Evolutionary conservation across 2,888 invertebrate species (phyloP), one percentile per base, ranked within the genome.

Genomic region (Cataglyphis rosenhaueri): DNA sequence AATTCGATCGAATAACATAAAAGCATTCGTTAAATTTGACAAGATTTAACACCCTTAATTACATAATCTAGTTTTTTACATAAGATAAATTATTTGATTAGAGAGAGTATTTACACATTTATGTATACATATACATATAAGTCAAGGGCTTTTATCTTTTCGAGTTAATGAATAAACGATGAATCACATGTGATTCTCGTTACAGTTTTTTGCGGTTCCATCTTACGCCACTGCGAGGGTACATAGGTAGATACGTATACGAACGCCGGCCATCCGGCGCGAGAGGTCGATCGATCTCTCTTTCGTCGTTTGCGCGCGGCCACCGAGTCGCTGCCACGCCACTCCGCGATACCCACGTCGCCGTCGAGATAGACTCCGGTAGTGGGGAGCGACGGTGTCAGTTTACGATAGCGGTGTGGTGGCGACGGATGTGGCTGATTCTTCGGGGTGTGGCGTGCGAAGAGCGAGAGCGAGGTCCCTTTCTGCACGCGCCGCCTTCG

Each of bases 201-300:
- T 15, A 10, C 3, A 41, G 74, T 10, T 35, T 38, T 8, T 38
- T 57, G 41, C 57, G 68, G 41, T 32, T 44, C 0, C 25, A 35
- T 79, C 4, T 83, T 85, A 88, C 86, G 88, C 86, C 86, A 82
- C 48, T 88, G 87, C 62, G 78, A 71, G 38, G 71, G 83, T 84
- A 68, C 86, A 84, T 84, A 83, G 73, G 83, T 84, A 84, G 83
- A 85, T 86, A 86, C 75, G 82, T 86, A 35, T 35, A 89, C 32
- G 83, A 86, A 85, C 86, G 88, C 78, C 88, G 86, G 91, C 86
- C 91, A 91, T 89, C 86, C 89, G 86, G 86, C 85, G 85, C 85
- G 86, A 91, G 88, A 83, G 86, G 88, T 87, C 92, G 91, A 91
- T 92, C 92, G 92, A 92, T 92, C 90, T 90, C 91, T 90, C 91